phyloP scores from a whole-genome alignment of 2,888 invertebrate genomes.

The Escarpia spicata region DNA sequence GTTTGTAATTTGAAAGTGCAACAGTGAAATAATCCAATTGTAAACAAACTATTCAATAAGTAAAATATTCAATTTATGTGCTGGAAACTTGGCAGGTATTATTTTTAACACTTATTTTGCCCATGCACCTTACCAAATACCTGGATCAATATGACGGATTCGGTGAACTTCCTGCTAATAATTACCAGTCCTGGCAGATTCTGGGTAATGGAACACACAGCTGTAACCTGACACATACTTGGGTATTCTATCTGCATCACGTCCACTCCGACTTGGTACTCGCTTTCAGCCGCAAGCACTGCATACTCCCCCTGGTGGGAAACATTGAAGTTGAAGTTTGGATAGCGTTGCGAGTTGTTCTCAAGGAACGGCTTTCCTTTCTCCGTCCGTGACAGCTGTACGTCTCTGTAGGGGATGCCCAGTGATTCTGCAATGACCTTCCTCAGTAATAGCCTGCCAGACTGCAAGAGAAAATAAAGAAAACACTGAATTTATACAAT shows the following conservation, averaged over 20 bases:
- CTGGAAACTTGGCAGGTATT: too few species aligned
- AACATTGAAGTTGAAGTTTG: slow-evolving; percentile 79
- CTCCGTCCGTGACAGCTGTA: slow-evolving; percentile 67
- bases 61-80: too few species aligned
- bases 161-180: too few species aligned
- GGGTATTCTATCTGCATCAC: slow-evolving; percentile 84
- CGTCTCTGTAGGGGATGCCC: slow-evolving; percentile 74
- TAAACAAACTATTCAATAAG: too few species aligned
- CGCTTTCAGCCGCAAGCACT: slow-evolving; percentile 74
- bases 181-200: background rate
- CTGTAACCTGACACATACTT: slow-evolving; percentile 44
- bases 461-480: background rate
- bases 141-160: too few species aligned
- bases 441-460: slow-evolving; percentile 84
- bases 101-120: too few species aligned
- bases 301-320: slow-evolving; percentile 91
- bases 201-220: background rate
- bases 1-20: too few species aligned
- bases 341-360: slow-evolving; percentile 36
- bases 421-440: slow-evolving; percentile 78
- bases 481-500: too few species aligned
- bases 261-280: slow-evolving; percentile 73
- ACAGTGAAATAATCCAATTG: too few species aligned
- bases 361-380: slow-evolving; percentile 64
- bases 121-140: too few species aligned